Conservation (phyloP, 2,113 vertebrate genomes). For the Verasper variegatus region DNA sequence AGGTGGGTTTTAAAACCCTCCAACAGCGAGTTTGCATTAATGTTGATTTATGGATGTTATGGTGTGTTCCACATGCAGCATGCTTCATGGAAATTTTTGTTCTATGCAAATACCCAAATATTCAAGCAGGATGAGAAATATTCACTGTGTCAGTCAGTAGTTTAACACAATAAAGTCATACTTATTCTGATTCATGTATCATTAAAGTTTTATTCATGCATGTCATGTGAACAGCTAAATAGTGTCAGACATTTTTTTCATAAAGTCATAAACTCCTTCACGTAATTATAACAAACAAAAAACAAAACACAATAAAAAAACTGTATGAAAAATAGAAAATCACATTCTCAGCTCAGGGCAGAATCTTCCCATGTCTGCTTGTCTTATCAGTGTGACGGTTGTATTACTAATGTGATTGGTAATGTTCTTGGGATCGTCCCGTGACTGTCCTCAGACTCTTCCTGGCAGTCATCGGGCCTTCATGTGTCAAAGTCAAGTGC, state of each 20-base stretch:
- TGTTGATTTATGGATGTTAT: background rate
- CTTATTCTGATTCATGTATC: background rate
- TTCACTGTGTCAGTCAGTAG: background rate
- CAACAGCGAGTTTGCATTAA: background rate
- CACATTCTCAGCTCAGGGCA: too few relatives aligned
- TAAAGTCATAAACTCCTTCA: too few relatives aligned
- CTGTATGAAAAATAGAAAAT: too few relatives aligned
- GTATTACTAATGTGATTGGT: slow-evolving; percentile 6
- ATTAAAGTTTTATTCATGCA: too few relatives aligned
- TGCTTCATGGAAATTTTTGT: background rate
- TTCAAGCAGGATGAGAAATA: too few relatives aligned
- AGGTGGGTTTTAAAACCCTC: background rate
- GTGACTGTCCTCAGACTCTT: background rate
- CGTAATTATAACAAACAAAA: too few relatives aligned
- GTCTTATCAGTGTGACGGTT: background rate
- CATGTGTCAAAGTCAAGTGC: slow-evolving; percentile 29
- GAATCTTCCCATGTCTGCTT: background rate
- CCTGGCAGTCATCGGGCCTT: slow-evolving; percentile 11
- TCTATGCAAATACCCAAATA: background rate
- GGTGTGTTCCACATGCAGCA: background rate
- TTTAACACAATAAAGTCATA: background rate
- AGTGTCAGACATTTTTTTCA: too few relatives aligned
- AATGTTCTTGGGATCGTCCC: slow-evolving; percentile 15
- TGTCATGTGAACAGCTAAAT: too few relatives aligned
- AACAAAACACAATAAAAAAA: too few relatives aligned